Base-by-base conservation (phyloP, 2,797 vertebrate species). In the Zonotrichia albicollis region DNA sequence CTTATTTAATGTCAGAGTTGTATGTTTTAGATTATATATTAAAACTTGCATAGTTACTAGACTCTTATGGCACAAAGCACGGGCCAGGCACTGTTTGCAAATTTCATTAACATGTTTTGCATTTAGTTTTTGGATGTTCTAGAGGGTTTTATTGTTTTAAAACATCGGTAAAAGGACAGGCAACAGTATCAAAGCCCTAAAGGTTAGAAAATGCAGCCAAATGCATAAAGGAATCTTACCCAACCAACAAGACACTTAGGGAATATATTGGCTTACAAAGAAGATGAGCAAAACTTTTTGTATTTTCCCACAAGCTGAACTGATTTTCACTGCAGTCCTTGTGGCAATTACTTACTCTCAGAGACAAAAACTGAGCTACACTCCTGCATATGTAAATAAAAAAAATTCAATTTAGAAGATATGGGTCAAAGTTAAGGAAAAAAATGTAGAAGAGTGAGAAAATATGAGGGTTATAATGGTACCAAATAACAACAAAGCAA, bases 201-300 rank as follows among this genome's bases (percentile, higher is more conserved):
- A 95, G 51, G 46, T 93, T 87, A 85, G 50, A 85, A 87, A 95
- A 78, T 48, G 9, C 64, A 92, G 91, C 66, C 72, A 78, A 89
- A 62, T 36, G 22, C 17, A 40, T 30, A 34, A 75, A 91, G 29
- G 15, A 62, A 32, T 75, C 58, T 87, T 95, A 81, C 48, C 29
- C 85, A 94, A 76, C 46, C 60, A 86, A 50, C 6, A 79, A 66
- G 54, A 54, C 34, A 54, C 27, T 79, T 55, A 13, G 11, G 48
- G 46, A 80, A 62, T 58, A 72, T 13, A 11, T 55, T 8, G 6
- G 26, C 50, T 84, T 21, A 53, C 23, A 87, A 66, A 78, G 50
- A 67, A 68, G 27, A 72, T 9, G 23, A 87, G 14, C 34, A 40
- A 84, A 94, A 72, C 19, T 34, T 85, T 67, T 36, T 61, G 16